Conservation (phyloP, 2,113 vertebrate species). For the Corythaeola cristata region DNA sequence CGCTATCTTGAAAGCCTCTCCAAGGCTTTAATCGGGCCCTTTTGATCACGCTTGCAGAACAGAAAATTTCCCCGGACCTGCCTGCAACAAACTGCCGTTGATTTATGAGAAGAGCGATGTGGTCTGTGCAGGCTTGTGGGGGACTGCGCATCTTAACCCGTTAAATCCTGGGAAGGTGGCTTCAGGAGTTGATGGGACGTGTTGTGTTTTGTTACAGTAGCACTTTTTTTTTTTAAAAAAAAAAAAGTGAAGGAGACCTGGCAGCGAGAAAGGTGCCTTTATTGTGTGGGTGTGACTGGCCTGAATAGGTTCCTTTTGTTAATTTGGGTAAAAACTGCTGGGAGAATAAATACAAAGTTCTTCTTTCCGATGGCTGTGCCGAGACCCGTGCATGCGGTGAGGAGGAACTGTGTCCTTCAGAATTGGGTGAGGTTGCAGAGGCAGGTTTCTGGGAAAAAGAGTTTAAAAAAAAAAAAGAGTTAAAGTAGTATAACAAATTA, state of each 20-base stretch:
- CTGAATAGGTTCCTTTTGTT: background rate
- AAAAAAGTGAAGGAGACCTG: background rate
- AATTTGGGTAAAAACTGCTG: background rate
- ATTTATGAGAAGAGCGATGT: background rate
- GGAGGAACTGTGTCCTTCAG: background rate
- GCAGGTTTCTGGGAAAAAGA: background rate
- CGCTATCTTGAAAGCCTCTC: background rate
- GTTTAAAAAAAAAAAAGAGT: too few relatives aligned
- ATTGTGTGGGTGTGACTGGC: background rate
- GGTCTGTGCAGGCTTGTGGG: background rate
- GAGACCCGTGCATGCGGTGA: background rate
- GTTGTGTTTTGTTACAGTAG: background rate
- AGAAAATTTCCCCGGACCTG: background rate
- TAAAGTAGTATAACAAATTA: background rate
- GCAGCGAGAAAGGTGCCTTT: background rate
- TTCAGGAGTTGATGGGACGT: too few relatives aligned
- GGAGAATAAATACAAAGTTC: background rate
- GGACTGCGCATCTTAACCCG: background rate
- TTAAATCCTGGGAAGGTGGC: background rate
- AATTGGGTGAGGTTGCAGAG: background rate
- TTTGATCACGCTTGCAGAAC: conserved; percentile 50
- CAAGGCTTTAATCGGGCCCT: background rate
- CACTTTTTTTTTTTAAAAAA: too few relatives aligned
- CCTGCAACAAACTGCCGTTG: background rate
- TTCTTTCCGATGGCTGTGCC: background rate